Evolutionary conservation across 2,888 invertebrate species (phyloP), one percentile per base, ranked within the genome.

Genomic region (Nudaria mundana): DNA sequence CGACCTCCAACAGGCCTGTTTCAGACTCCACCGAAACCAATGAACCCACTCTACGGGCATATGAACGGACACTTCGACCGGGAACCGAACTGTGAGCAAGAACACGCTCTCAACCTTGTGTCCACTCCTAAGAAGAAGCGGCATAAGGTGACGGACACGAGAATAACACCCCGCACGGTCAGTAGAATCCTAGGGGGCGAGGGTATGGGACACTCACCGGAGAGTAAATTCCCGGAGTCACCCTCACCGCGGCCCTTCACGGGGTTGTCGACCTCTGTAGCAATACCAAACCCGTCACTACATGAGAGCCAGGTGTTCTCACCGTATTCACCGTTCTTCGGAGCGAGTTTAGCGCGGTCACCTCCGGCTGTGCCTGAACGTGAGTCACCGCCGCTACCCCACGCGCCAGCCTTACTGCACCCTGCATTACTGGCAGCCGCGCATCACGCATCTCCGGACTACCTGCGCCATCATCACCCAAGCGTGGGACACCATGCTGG

Each of bases 101-200:
- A 98, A 78, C 97, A 5, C 5, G 4, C 98, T 3, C 92, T 98
- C 40, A 97, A 97, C 75, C 91, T 98, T 64, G 98, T 98, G 43
- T 97, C 98, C 59, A 95, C 96, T 30, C 96, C 97, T 2, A 98
- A 98, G 87, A 98, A 98, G 91, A 98, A 98, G 88, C 92, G 98
- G 39, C 98, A 98, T 75, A 98, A 98, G 94, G 96, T 98, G 67
- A 98, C 98, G 23, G 97, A 97, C 73, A 97, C 97, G 37, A 91
- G 97, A 61, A 95, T 97, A 59, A 97, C 97, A 20, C 97, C 97
- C 13, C 91, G 97, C 55, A 96, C 97, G 32, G 96, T 97, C 30
- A 96, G 95, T 76, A 91, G 97, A 54, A 94, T 97, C 56, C 84
- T 97, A 63, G 95, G 94, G 33, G 95, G 94, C 34, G 96, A 96